These are phyloP conservation scores for Drosophila oshimai DNA, from an alignment of 1,140 invertebrate genomes.

Conservation along the genomic window DNA sequence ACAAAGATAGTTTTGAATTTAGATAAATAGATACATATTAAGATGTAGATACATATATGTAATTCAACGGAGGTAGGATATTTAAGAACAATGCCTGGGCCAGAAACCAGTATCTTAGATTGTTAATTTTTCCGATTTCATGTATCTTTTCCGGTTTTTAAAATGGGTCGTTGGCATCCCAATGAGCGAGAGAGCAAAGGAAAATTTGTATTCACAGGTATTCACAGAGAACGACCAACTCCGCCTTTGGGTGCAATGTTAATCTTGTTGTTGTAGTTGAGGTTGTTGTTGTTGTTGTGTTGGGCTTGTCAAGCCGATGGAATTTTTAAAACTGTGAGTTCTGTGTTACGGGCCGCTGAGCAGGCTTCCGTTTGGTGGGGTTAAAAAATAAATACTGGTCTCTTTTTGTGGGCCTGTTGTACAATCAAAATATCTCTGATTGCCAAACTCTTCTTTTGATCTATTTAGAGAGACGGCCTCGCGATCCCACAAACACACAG, in stretches of 20 bases:
- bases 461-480: conserved; percentile 50
- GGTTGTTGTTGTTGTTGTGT: neutral
- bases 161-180: conserved; percentile 20
- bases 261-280: neutral
- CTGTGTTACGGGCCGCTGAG: conserved; percentile 42
- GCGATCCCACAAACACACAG: neutral
- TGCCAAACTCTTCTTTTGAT: conserved; percentile 56
- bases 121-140: neutral
- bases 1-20: no score
- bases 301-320: conserved; percentile 1
- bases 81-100: neutral
- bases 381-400: neutral
- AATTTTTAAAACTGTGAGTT: conserved; percentile 6
- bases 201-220: conserved; percentile 26
- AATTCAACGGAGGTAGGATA: neutral
- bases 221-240: conserved; percentile 29
- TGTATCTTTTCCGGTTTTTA: conserved; percentile 17
- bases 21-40: no score
- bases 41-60: no score
- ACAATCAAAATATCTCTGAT: conserved; percentile 29
- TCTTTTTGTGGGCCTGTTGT: conserved; percentile 2
- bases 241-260: neutral
- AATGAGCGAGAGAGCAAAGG: neutral
- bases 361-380: conserved; percentile 1
- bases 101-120: neutral